phyloP scores from a whole-genome alignment of 2,113 vertebrate species.

The Passerina amoena region DNA sequence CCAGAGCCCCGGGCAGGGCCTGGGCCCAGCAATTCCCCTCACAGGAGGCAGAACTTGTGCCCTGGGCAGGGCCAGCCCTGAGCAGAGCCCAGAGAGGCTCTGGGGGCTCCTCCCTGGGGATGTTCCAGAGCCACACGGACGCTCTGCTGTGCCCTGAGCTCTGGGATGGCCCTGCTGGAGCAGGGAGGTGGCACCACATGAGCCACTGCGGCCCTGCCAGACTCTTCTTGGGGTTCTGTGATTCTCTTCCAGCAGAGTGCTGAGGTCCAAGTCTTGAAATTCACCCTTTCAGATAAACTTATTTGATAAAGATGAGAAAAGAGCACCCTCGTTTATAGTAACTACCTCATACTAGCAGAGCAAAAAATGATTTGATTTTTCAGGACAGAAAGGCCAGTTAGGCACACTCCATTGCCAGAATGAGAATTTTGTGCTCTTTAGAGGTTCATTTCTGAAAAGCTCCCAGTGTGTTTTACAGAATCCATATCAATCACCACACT shows the following conservation, averaged over 20 bases:
- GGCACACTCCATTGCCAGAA: not conserved
- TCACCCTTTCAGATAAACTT: not conserved
- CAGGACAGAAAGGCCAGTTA: not conserved
- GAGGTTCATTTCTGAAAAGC: not conserved
- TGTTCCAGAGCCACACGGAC: not conserved
- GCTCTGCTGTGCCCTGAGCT: not conserved
- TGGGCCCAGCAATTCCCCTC: not conserved
- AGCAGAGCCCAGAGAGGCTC: not conserved
- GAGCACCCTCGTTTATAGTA: not conserved
- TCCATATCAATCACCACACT: not conserved
- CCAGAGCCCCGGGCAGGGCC: not conserved
- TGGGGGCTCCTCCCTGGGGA: not conserved
- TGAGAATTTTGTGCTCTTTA: not conserved
- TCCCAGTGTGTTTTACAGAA: not conserved
- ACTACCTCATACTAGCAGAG: not conserved
- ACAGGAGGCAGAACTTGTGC: not conserved
- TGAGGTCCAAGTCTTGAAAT: not conserved
- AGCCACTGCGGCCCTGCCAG: not conserved
- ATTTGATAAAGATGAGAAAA: not conserved
- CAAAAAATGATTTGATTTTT: not conserved
- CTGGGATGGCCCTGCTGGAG: not conserved
- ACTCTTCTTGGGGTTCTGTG: accelerated
- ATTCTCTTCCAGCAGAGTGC: not conserved
- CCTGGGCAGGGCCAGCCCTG: not conserved
- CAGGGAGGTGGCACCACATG: not conserved